Percentiles rank a stretch among this genome's conserved stretches.
phyloP scores from a whole-genome alignment of 2,888 invertebrate genomes.

The Plebejus melissa region DNA sequence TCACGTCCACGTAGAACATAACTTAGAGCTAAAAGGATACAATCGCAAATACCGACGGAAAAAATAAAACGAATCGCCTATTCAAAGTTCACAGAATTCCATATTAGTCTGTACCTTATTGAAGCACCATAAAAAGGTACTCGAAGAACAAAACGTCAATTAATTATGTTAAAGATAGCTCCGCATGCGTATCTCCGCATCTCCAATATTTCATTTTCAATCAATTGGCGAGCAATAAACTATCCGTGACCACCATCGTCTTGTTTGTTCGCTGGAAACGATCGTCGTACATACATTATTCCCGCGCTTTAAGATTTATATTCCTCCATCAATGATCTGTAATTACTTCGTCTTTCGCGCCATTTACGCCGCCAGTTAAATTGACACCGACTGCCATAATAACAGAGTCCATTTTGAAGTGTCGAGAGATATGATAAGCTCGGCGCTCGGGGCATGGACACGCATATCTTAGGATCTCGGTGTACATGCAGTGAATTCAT shows the following conservation, averaged over 20 bases:
- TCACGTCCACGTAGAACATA: neutral
- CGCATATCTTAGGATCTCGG: constrained; percentile 70
- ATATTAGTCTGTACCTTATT: constrained; percentile 22
- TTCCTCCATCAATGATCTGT: constrained; percentile 38
- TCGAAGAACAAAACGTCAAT: constrained; percentile 33
- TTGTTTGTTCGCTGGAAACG: constrained; percentile 39
- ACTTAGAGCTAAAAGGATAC: constrained; percentile 8
- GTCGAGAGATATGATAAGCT: constrained; percentile 14
- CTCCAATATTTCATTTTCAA: constrained; percentile 44
- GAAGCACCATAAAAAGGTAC: constrained; percentile 5
- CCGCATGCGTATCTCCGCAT: constrained; percentile 32
- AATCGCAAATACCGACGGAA: constrained; percentile 1
- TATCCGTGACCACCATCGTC: constrained; percentile 45
- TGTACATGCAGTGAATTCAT: constrained; percentile 67
- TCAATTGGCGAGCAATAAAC: constrained; percentile 49
- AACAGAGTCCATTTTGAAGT: constrained; percentile 40
- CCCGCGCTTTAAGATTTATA: constrained; percentile 38
- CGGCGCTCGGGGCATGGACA: constrained; percentile 50
- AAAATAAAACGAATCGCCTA: constrained; percentile 23
- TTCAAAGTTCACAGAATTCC: constrained; percentile 25
- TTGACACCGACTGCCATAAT: constrained; percentile 31
- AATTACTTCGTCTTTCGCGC: constrained; percentile 37
- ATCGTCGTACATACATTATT: constrained; percentile 36
- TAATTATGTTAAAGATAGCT: constrained; percentile 33
- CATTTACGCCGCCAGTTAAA: constrained; percentile 30